Conservation (phyloP, 2,113 vertebrate genomes). For the Pterocles orientalis region DNA sequence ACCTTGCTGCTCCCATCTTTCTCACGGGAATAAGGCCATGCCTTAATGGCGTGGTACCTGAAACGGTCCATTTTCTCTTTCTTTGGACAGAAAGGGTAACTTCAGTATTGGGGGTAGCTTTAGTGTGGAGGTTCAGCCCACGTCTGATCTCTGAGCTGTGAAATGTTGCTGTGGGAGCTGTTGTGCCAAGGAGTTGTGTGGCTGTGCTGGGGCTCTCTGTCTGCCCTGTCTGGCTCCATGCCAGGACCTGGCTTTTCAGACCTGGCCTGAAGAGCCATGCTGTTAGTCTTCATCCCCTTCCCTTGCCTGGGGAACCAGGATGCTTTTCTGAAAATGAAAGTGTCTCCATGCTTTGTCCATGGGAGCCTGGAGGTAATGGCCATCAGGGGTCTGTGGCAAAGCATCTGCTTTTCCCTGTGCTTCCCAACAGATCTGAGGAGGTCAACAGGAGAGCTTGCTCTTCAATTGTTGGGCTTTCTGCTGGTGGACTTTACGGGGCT, state of each 20-base stretch:
- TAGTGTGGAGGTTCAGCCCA: background rate
- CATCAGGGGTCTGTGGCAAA: background rate
- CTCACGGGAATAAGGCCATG: background rate
- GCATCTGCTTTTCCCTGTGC: background rate
- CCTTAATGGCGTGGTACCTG: background rate
- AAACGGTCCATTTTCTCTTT: background rate
- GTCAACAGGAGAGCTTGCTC: background rate
- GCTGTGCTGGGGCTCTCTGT: background rate
- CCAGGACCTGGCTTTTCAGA: background rate
- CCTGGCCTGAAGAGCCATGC: background rate
- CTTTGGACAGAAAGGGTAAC: background rate
- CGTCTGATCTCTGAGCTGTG: background rate
- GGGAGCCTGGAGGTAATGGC: background rate
- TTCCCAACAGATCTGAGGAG: background rate
- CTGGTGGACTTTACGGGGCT: fast-evolving
- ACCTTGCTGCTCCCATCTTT: background rate
- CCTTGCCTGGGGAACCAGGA: background rate
- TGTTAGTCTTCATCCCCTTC: background rate
- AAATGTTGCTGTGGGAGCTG: background rate
- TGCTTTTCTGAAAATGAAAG: background rate
- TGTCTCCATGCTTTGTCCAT: fast-evolving
- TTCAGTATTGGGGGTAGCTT: background rate
- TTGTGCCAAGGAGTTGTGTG: fast-evolving
- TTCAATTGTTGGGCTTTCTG: fast-evolving
- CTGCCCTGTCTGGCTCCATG: background rate